Conservation (phyloP, 1,140 invertebrate genomes). For the Pachyrhynchus sulphureomaculatus region DNA sequence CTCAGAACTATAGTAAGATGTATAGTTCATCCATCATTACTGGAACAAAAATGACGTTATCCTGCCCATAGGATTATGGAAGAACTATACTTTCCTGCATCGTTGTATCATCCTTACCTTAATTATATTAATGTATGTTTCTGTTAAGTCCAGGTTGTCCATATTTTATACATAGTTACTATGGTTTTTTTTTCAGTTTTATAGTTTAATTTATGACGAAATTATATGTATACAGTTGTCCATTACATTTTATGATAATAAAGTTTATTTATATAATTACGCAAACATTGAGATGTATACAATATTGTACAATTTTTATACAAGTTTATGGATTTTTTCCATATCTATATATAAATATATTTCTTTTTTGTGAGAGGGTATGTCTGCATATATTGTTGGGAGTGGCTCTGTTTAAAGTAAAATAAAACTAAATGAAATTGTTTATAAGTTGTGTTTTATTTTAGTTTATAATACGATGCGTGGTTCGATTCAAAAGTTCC, state of each 20-base stretch:
- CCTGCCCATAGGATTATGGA: no score
- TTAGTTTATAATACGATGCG: no score
- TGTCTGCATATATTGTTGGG: slow-evolving; percentile 20
- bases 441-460: slow-evolving; percentile 14
- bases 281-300: slow-evolving; percentile 7
- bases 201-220: neutral
- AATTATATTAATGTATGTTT: no score
- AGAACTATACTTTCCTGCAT: no score
- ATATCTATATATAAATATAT: slow-evolving; percentile 9
- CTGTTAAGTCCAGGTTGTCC: no score
- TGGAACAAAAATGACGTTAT: no score
- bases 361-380: slow-evolving; percentile 15
- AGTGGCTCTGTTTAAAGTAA: slow-evolving; percentile 34
- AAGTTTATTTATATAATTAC: slow-evolving; percentile 4
- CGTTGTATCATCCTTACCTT: no score
- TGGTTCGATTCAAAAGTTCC: no score
- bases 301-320: slow-evolving; percentile 16
- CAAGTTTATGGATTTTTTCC: neutral
- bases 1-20: no score
- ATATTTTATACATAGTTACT: no score
- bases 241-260: neutral
- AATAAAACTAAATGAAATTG: slow-evolving; percentile 16
- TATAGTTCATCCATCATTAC: no score
- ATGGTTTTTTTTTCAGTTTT: no score
- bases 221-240: slow-evolving; percentile 1